A percentile compares a stretch with the other conserved stretches of the same genome.
Conservation (phyloP, 92 coral and sea anemone species). For the Epizoanthus rinbou region DNA sequence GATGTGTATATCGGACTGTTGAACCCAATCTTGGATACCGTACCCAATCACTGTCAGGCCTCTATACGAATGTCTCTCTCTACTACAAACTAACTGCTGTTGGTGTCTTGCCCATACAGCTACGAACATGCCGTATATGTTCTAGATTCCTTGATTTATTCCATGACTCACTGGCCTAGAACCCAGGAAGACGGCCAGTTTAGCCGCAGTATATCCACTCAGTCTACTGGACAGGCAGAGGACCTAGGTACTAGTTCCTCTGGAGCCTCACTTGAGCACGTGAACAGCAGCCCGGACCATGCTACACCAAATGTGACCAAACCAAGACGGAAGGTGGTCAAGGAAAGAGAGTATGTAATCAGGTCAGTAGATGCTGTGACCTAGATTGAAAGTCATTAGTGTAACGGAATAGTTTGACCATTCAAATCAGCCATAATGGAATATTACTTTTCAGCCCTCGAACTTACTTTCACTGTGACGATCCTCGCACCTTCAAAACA, state of each 20-base stretch:
- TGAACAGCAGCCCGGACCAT: conserved; percentile 45
- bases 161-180: conserved; percentile 78
- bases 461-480: too few relatives aligned
- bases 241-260: conserved; percentile 52
- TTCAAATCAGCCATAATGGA: too few relatives aligned
- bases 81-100: too few relatives aligned
- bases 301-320: conserved; percentile 30
- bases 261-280: conserved; percentile 20
- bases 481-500: too few relatives aligned
- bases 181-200: conserved; percentile 38
- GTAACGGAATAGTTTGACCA: too few relatives aligned
- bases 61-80: too few relatives aligned
- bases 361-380: conserved; percentile 14
- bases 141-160: conserved; percentile 82
- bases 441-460: too few relatives aligned
- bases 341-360: conserved; percentile 57
- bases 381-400: too few relatives aligned
- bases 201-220: conserved; percentile 57
- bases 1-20: too few relatives aligned
- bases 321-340: conserved; percentile 53
- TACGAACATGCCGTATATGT: conserved; percentile 89
- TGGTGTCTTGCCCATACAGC: conserved; percentile 40
- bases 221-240: conserved; percentile 65
- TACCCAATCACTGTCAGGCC: too few relatives aligned
- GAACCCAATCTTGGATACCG: too few relatives aligned